These are phyloP conservation scores for Troglohyphantes excavatus DNA, from an alignment of 2,888 invertebrate genomes.

Conservation along the genomic window DNA sequence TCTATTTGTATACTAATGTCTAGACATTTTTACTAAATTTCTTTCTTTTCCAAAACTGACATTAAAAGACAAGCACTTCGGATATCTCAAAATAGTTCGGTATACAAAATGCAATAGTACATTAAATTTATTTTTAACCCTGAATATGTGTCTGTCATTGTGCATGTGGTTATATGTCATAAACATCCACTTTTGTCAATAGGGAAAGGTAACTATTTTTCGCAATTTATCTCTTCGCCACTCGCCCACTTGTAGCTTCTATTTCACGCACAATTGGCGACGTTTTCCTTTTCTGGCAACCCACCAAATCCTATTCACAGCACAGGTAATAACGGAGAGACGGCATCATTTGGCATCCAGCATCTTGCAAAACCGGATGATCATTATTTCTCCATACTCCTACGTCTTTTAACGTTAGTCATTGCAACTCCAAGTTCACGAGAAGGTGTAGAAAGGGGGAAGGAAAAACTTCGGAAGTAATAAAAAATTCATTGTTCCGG, in stretches of 20 bases:
- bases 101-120: too few relatives aligned
- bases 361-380: slow-evolving; percentile 67
- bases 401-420: slow-evolving; percentile 11
- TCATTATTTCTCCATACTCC: slow-evolving; percentile 12
- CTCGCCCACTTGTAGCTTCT: neutral
- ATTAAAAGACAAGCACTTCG: too few relatives aligned
- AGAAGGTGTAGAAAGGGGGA: neutral
- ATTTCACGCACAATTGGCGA: neutral
- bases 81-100: too few relatives aligned
- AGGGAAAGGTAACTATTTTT: too few relatives aligned
- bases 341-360: neutral
- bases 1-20: too few relatives aligned
- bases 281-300: slow-evolving; percentile 22
- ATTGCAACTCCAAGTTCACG: slow-evolving; percentile 11
- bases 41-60: too few relatives aligned
- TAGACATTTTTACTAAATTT: too few relatives aligned
- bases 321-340: slow-evolving; percentile 7
- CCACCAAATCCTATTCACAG: neutral
- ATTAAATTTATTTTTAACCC: too few relatives aligned
- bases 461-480: neutral
- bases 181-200: too few relatives aligned
- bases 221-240: too few relatives aligned
- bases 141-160: too few relatives aligned
- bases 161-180: too few relatives aligned
- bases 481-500: slow-evolving; percentile 1